Evolutionary conservation across 2,888 invertebrate species (phyloP).

Genomic region (Entomobrya proxima): DNA sequence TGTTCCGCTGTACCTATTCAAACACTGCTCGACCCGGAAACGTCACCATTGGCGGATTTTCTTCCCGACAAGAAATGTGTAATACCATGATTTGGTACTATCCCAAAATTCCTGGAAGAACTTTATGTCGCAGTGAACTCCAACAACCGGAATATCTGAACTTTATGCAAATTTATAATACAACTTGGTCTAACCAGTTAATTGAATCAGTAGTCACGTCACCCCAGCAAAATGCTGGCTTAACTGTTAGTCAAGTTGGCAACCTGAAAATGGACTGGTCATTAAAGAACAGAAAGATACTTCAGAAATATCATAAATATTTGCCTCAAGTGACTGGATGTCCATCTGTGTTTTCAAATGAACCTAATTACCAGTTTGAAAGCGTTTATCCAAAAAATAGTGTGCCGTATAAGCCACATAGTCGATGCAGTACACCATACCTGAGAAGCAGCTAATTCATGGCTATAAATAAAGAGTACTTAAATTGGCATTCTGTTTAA

Average conservation of each 20-base stretch:
- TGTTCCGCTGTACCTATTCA: slow-evolving; percentile 46
- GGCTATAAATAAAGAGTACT: not conserved
- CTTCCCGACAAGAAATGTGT: slow-evolving; percentile 53
- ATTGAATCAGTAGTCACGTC: slow-evolving; percentile 12
- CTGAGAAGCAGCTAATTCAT: not conserved
- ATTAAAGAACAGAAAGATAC: not conserved
- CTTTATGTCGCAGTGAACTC: not conserved
- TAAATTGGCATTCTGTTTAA: not conserved
- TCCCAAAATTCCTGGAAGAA: not conserved
- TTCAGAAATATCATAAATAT: slow-evolving; percentile 20
- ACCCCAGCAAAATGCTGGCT: not conserved
- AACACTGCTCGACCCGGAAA: slow-evolving; percentile 40
- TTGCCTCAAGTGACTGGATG: slow-evolving; percentile 18
- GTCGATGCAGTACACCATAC: not conserved
- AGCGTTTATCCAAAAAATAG: slow-evolving; percentile 19
- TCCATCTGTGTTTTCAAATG: not conserved
- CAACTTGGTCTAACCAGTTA: slow-evolving; percentile 23
- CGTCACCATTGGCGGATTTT: slow-evolving; percentile 45
- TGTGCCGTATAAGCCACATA: not conserved
- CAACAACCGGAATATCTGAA: not conserved
- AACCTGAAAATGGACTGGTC: slow-evolving; percentile 21
- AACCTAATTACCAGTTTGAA: not conserved
- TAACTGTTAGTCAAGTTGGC: slow-evolving; percentile 37
- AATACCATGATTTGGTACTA: slow-evolving; percentile 52
- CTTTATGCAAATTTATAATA: slow-evolving; percentile 42